These are phyloP conservation scores for Gallinago solitaria DNA, from an alignment of 2,797 vertebrate species.

Conservation along the genomic window DNA sequence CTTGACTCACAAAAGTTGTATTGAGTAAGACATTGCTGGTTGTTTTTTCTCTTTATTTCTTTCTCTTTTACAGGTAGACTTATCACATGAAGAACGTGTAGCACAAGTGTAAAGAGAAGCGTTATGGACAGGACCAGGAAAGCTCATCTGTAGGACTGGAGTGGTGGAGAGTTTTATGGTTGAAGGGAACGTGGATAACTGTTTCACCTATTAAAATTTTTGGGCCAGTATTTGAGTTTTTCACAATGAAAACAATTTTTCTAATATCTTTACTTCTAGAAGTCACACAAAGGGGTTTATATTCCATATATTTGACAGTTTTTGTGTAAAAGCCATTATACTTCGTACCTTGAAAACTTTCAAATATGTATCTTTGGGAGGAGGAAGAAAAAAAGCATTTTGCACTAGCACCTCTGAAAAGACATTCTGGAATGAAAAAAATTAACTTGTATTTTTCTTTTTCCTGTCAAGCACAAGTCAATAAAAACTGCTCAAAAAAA, in stretches of 20 bases:
- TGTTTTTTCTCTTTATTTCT: not conserved
- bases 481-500: not conserved
- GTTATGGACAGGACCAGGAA: not conserved
- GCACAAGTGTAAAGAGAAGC: not conserved
- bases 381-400: not conserved
- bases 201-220: not conserved
- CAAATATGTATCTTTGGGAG: not conserved
- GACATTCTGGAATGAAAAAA: not conserved
- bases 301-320: not conserved
- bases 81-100: not conserved
- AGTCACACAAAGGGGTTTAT: not conserved
- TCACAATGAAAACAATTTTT: not conserved
- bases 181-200: not conserved
- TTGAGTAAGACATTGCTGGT: not conserved
- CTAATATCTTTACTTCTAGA: not conserved
- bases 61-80: not conserved
- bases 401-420: not conserved
- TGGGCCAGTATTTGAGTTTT: not conserved
- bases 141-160: not conserved
- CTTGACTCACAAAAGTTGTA: not conserved
- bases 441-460: rapidly evolving
- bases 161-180: not conserved
- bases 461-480: not conserved
- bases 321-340: not conserved
- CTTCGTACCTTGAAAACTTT: not conserved